Base-by-base conservation (phyloP, 1,140 invertebrate species). In the Papilio glaucus region DNA sequence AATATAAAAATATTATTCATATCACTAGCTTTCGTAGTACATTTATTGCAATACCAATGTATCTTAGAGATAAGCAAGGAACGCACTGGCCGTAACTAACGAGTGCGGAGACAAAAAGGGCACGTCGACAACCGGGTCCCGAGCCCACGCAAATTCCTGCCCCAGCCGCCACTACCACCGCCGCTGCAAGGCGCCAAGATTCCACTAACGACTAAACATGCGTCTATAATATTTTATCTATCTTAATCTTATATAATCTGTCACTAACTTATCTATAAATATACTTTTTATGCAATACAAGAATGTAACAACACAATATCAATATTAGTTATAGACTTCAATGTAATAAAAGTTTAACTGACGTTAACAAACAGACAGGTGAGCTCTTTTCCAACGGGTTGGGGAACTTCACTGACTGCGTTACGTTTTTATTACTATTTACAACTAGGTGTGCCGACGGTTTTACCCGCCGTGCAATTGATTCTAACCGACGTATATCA, bases 121-220 rank as follows among this genome's bases (percentile, higher is more conserved):
- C 61, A 63, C n/a, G 33, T 37, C 18, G 15, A 41, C 29, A 37
- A 63, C 29, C 37, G 33, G 61, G 61, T 3, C 61, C 15, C 15
- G 37, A 18, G n/a, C 61, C 61, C 61, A 63, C 61, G 61, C 61
- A 63, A 63, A 63, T 63, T 63, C 61, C 61, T 63, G 29, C n/a
- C 61, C 21, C 15, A n/a, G 61, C 15, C 26, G 38, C 12, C 33
- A 18, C 29, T 6, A 3, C 33, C 33, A 13, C 33, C 13, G 33
- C 26, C 57, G 12, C 21, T 38, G 61, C 61, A 63, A 63, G 61
- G 61, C 61, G 61, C 61, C 37, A 63, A 39, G n/a, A 63, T 39
- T 21, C 61, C 61, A 21, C 15, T 18, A 53, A 53, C 13, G 45
- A 5, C 9, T 37, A 38, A 63, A 63, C 15, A 37, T 33, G 33